phyloP scores from a whole-genome alignment of 2,113 vertebrate genomes.

The Mormyrus lacerda region DNA sequence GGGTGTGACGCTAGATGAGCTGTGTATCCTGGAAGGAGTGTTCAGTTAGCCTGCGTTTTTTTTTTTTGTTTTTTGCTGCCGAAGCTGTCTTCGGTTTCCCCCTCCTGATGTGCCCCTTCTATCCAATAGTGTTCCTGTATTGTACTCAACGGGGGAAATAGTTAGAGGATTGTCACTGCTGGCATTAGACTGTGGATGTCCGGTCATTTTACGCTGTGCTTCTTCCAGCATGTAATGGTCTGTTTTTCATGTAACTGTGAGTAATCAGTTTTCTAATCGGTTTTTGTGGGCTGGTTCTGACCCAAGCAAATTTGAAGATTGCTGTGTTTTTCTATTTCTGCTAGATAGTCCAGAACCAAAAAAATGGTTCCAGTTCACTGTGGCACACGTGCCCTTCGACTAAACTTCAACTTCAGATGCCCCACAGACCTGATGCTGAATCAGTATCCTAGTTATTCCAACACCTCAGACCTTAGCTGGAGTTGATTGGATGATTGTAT shows the following conservation, averaged over 20 bases:
- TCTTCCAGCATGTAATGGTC: background rate
- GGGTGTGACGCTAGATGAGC: background rate
- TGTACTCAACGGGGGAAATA: background rate
- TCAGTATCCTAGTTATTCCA: background rate
- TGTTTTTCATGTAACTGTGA: background rate
- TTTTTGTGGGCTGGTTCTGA: background rate
- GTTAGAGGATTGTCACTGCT: slow-evolving; percentile 12
- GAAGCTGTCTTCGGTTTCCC: background rate
- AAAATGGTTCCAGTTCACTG: background rate
- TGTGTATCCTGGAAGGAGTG: background rate
- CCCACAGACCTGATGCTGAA: background rate
- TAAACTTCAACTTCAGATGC: background rate
- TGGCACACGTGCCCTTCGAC: background rate
- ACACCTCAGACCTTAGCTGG: background rate
- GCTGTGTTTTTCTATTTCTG: background rate
- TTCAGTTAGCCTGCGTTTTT: background rate
- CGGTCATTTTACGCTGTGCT: background rate
- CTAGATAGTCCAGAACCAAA: background rate
- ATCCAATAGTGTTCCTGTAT: background rate
- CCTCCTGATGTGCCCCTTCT: background rate
- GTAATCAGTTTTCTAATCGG: background rate
- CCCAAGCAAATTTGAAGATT: background rate
- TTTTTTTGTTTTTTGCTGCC: background rate
- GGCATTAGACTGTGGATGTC: background rate
- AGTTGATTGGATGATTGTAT: no score